A percentile compares a stretch with the other conserved stretches of the same genome.
Evolutionary conservation across 2,888 invertebrate species (phyloP).

Genomic region (Agonopterix heracliana): DNA sequence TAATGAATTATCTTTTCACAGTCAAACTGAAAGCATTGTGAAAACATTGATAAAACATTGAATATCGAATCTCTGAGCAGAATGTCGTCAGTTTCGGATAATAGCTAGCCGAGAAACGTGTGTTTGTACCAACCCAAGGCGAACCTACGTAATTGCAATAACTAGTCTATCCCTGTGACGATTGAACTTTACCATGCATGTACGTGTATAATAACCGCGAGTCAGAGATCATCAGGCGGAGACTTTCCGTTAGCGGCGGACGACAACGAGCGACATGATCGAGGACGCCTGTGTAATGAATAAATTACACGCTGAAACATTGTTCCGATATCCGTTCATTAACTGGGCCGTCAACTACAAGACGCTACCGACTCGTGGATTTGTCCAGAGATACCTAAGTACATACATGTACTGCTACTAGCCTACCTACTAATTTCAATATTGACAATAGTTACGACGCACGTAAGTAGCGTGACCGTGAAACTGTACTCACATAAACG

Average conservation of each 20-base stretch:
- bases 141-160: no score
- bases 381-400: slow-evolving; percentile 25
- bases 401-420: slow-evolving; percentile 10
- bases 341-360: slow-evolving; percentile 41
- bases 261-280: slow-evolving; percentile 43
- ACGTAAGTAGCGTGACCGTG: slow-evolving; percentile 41
- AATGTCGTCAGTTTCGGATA: no score
- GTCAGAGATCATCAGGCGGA: slow-evolving; percentile 50
- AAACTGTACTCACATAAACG: slow-evolving; percentile 32
- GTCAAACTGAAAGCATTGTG: no score
- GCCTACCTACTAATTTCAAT: slow-evolving; percentile 45
- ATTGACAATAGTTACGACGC: slow-evolving; percentile 56
- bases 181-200: no score
- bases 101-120: no score
- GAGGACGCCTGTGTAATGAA: slow-evolving; percentile 73
- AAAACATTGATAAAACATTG: no score
- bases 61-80: no score
- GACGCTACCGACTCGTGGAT: slow-evolving; percentile 37
- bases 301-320: slow-evolving; percentile 76
- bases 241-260: slow-evolving; percentile 56
- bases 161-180: no score
- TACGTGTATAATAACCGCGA: background rate
- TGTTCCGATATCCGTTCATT: slow-evolving; percentile 68
- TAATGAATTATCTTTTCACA: no score
- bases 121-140: no score